These are phyloP conservation scores for Drosophila phalerata DNA, from an alignment of 2,888 invertebrate genomes.

Conservation along the genomic window DNA sequence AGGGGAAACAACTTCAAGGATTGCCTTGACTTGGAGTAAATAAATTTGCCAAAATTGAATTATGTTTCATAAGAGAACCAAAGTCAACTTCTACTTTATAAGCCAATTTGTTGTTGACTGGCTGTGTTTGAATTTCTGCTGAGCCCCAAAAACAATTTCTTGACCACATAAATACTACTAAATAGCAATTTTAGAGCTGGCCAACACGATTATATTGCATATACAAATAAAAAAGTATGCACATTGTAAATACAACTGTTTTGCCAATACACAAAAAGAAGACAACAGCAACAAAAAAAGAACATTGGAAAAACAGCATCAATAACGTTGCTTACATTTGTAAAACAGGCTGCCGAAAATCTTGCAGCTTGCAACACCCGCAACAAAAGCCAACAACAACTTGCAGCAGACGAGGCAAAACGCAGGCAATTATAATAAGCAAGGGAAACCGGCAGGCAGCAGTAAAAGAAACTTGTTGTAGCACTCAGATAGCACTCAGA, in stretches of 20 bases:
- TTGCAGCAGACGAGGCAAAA: constrained; percentile 52
- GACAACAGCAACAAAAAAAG: no score
- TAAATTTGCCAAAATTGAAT: constrained; percentile 2
- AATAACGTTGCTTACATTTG: constrained; percentile 72
- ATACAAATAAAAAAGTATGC: constrained; percentile 12
- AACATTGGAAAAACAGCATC: constrained; percentile 49
- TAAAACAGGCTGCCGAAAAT: constrained; percentile 52
- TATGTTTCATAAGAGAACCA: not conserved
- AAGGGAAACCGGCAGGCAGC: constrained; percentile 51
- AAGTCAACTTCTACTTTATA: constrained; percentile 4
- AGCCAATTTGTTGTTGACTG: constrained; percentile 22
- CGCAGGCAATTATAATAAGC: constrained; percentile 77
- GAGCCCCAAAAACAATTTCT: constrained; percentile 13
- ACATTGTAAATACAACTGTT: constrained; percentile 8
- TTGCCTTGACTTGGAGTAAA: not conserved
- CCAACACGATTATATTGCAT: constrained; percentile 8
- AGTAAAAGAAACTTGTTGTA: constrained; percentile 62
- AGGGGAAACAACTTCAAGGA: not conserved
- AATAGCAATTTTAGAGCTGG: constrained; percentile 24
- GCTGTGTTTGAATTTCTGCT: constrained; percentile 4
- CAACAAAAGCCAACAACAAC: constrained; percentile 53
- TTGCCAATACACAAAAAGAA: constrained; percentile 7
- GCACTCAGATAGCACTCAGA: constrained; percentile 58
- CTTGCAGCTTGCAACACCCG: constrained; percentile 46
- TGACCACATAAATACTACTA: constrained; percentile 10